phyloP scores from a whole-genome alignment of 2,888 invertebrate genomes.

The Myopa tessellatipennis region DNA sequence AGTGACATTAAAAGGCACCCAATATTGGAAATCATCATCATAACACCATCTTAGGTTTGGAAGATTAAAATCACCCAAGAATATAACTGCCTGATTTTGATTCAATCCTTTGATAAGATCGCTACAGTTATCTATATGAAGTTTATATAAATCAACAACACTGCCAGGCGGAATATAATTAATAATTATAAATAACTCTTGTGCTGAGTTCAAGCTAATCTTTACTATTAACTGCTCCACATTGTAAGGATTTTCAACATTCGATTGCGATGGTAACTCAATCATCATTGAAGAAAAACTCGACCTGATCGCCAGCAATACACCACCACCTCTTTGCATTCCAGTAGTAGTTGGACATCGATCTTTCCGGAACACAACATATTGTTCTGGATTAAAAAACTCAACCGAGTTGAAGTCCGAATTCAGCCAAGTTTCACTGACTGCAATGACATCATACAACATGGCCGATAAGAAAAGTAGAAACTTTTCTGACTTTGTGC shows the following conservation, averaged over 20 bases:
- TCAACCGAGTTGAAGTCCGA: neutral
- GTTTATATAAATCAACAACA: too few relatives aligned
- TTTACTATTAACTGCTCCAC: too few relatives aligned
- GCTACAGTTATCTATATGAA: neutral
- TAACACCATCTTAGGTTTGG: neutral
- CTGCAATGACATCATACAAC: neutral
- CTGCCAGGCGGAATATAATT: too few relatives aligned
- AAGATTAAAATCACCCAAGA: constrained; percentile 15
- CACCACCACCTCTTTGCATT: constrained; percentile 7
- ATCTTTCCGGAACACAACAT: neutral
- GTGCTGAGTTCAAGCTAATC: too few relatives aligned
- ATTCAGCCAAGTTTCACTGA: neutral
- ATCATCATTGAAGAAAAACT: neutral
- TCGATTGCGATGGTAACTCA: neutral
- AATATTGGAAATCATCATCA: neutral
- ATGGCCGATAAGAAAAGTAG: neutral
- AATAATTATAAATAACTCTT: too few relatives aligned
- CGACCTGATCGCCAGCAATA: neutral
- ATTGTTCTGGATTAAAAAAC: neutral
- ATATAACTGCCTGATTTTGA: neutral
- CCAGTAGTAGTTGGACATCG: neutral
- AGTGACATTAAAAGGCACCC: constrained; percentile 2
- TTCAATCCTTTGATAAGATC: neutral
- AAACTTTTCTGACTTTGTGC: neutral
- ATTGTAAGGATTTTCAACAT: neutral